phyloP scores from a whole-genome alignment of 2,888 invertebrate genomes.

The Diabrotica balteata region DNA sequence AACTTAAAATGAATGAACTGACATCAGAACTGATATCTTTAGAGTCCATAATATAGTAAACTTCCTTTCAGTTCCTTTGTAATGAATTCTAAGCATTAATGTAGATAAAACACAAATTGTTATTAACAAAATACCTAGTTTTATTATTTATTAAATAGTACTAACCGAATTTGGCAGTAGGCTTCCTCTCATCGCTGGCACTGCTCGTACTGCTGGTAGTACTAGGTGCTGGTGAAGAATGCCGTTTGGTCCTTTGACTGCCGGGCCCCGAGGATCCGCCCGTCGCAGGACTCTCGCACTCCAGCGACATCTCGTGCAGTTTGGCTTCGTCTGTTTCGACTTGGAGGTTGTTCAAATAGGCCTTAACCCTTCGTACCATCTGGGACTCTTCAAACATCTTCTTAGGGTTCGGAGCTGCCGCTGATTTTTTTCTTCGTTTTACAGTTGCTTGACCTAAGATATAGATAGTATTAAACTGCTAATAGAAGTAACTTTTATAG shows the following conservation, averaged over 20 bases:
- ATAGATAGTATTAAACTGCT: no score
- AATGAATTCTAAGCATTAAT: no score
- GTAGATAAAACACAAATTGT: no score
- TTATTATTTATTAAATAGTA: conserved; percentile 9
- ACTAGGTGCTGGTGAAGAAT: conserved; percentile 92
- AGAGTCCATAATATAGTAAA: no score
- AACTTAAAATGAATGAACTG: no score
- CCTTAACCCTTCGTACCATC: conserved; percentile 96
- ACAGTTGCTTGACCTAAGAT: conserved; percentile 80
- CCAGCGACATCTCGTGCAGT: conserved; percentile 85
- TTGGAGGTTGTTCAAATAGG: conserved; percentile 91
- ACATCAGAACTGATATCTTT: no score
- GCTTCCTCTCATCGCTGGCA: conserved; percentile 76
- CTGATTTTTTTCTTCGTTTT: conserved; percentile 87
- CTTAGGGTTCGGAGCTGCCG: conserved; percentile 92
- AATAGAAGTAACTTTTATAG: no score
- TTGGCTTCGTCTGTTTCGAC: conserved; percentile 92
- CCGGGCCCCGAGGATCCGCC: conserved; percentile 58
- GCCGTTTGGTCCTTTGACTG: conserved; percentile 70
- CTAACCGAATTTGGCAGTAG: conserved; percentile 71
- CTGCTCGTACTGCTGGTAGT: conserved; percentile 92
- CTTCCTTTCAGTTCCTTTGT: no score
- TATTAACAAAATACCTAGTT: no score
- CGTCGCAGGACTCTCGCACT: conserved; percentile 78
- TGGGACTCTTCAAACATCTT: conserved; percentile 99